Evolutionary conservation across 35 echinoderm and acorn worm species (phyloP), one percentile per base, ranked within the genome.

Genomic region (Ptychodera flava): DNA sequence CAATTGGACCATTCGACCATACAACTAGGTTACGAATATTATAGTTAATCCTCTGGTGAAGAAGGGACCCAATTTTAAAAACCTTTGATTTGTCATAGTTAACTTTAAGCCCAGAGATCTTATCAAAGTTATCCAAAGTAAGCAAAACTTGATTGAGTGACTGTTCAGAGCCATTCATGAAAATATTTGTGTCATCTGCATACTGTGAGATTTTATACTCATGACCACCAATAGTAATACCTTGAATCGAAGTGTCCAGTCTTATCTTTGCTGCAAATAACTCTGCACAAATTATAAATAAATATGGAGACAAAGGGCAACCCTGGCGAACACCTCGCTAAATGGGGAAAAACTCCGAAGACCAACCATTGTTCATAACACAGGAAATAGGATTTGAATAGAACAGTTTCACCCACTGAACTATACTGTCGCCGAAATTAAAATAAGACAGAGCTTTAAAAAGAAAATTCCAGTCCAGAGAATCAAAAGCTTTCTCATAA

Each of bases 171-270:
- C 84, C 84, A 45, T 85, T 38, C 0, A 37, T 38, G 29, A 85
- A 37, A 1, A 85, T 30, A 22, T 31, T 29, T 1, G 84, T 45
- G 29, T 85, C 84, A 85, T 85, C 84, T 38, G 84, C 84, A 53
- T 85, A 85, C 32, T 85, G 84, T 1, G 37, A 38, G 10, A 85
- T 2, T 52, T 85, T 85, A 85, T 85, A 53, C 37, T 85, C 84
- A 36, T 37, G 34, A 52, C 76, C 32, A 15, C 76, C 37, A 12
- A 85, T 37, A 16, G n/a, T 16, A 38, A 85, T 85, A 28, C 84
- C 84, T 6, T 85, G 0, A 28, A 85, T 53, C 15, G 1, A 16
- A 22, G 38, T 85, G 76, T 85, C 76, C 30, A 52, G 14, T 22
- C 29, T 85, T 1, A 38, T 12, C 32, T 29, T 52, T 28, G 76